Percentiles rank a stretch among this genome's conserved stretches.
phyloP scores from a whole-genome alignment of 1,140 invertebrate species.

The Colletes gigas region DNA sequence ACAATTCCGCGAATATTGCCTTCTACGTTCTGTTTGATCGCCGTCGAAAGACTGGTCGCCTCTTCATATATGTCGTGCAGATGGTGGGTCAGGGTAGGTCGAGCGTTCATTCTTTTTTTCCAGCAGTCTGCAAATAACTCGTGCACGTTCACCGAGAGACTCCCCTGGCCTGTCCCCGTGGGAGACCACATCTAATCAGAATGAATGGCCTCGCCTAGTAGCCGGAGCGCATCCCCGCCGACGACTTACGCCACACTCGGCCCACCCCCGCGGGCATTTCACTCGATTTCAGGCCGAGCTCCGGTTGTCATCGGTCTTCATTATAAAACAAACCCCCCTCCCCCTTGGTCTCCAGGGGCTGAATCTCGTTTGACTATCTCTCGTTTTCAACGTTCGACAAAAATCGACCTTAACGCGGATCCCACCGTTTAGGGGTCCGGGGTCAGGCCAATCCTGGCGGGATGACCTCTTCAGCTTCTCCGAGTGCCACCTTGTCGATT shows the following conservation, averaged over 20 bases:
- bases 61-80: conserved; percentile 8
- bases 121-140: conserved; percentile 58
- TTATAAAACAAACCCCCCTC: conserved; percentile 69
- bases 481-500: conserved; percentile 62
- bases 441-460: conserved; percentile 3
- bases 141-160: conserved; percentile 63
- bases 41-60: conserved; percentile 27
- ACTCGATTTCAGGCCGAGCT: conserved; percentile 47
- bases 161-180: conserved; percentile 65
- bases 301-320: conserved; percentile 74
- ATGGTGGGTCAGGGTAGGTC: conserved; percentile 16
- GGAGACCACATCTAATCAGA: conserved; percentile 74
- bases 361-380: conserved; percentile 70
- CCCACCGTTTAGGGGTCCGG: conserved; percentile 33
- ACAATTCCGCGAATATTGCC: conserved; percentile 36
- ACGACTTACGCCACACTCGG: conserved; percentile 60
- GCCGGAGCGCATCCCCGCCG: conserved; percentile 64
- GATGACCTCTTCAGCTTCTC: conserved; percentile 43
- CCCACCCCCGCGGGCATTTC: conserved; percentile 40
- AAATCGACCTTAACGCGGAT: conserved; percentile 37
- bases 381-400: conserved; percentile 22
- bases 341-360: conserved; percentile 16
- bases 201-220: conserved; percentile 73
- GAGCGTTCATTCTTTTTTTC: conserved; percentile 36
- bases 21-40: conserved; percentile 46